Percentiles rank a stretch among this genome's conserved stretches.
Conservation (phyloP, 2,797 vertebrate species). For the Clarias laeviceps region DNA sequence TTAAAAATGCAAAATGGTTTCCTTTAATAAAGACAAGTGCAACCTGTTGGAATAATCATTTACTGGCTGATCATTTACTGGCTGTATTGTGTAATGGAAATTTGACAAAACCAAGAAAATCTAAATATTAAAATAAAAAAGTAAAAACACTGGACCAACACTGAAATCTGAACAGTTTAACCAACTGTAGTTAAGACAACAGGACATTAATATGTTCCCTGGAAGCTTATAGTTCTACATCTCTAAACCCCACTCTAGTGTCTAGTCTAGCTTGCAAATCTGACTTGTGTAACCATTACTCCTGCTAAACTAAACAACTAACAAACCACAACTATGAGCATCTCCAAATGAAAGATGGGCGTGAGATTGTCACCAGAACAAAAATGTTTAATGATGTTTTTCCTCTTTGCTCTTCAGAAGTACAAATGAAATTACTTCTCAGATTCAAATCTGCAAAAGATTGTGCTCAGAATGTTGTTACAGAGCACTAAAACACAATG, state of each 20-base stretch:
- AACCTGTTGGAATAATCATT: neutral
- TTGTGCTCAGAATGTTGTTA: slow-evolving; percentile 17
- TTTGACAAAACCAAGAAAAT: neutral
- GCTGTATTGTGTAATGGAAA: neutral
- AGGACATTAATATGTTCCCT: neutral
- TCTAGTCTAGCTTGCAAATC: neutral
- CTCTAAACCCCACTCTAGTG: neutral
- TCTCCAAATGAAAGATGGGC: neutral
- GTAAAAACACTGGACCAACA: neutral
- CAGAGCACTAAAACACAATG: neutral
- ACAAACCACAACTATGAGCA: neutral
- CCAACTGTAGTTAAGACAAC: neutral
- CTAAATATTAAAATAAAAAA: neutral
- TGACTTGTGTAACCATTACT: neutral
- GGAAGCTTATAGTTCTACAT: neutral
- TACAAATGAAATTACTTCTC: slow-evolving; percentile 10
- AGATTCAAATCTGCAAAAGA: slow-evolving; percentile 21
- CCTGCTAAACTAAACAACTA: neutral
- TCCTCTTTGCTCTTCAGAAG: neutral
- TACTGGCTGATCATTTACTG: neutral
- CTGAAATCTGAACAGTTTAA: neutral
- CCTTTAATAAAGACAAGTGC: neutral
- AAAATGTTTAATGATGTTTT: neutral
- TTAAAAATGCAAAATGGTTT: neutral
- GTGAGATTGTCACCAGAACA: neutral